Evolutionary conservation across 2,797 vertebrate species (phyloP).

Genomic region (Eulemur mongoz): DNA sequence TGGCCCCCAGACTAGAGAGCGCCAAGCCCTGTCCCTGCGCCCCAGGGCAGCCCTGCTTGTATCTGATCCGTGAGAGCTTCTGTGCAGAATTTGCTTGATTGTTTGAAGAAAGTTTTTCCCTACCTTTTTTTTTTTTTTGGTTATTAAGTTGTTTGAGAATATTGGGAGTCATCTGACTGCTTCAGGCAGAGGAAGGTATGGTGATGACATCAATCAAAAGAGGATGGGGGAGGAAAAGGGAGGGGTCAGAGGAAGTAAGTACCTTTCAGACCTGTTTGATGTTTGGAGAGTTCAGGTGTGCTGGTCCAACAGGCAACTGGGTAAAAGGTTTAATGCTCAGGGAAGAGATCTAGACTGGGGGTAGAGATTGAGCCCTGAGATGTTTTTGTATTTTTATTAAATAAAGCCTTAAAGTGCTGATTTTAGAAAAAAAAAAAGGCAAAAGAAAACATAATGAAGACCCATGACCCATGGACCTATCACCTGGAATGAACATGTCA

Average conservation of each 20-base stretch:
- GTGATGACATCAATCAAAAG: neutral
- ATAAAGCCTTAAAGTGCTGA: neutral
- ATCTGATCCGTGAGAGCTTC: neutral
- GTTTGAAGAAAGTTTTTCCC: neutral
- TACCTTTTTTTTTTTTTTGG: neutral
- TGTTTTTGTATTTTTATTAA: neutral
- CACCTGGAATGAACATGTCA: neutral
- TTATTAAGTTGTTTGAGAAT: neutral
- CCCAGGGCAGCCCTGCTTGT: too few species aligned
- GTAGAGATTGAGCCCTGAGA: neutral
- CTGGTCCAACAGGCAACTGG: neutral
- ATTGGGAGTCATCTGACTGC: neutral
- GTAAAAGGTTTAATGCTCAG: neutral
- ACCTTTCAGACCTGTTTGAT: neutral
- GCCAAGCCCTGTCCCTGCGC: fast-evolving
- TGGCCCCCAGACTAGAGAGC: neutral
- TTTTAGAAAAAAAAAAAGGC: neutral
- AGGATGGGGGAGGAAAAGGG: neutral
- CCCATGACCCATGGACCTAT: neutral
- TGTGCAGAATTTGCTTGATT: neutral
- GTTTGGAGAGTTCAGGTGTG: neutral
- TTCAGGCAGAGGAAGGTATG: neutral
- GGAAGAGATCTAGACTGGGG: neutral
- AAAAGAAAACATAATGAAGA: neutral
- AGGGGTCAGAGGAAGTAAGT: neutral